Base-by-base conservation (phyloP, 2,888 invertebrate species). In the Eretmocerus hayati region DNA sequence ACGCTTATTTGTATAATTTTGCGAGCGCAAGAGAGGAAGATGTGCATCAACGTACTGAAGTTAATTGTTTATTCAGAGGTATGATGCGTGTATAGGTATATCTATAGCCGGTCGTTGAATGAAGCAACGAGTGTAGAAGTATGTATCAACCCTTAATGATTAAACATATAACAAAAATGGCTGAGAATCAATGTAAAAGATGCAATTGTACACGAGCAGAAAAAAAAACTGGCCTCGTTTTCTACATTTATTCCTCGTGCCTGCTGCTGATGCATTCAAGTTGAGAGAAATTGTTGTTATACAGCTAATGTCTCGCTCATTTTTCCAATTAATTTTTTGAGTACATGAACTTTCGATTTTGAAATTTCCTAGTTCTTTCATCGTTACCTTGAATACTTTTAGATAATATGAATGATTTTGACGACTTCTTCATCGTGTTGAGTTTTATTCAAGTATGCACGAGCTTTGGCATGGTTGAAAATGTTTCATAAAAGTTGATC, bases 141-240 rank as follows among this genome's bases (percentile, higher is more conserved):
- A n/a, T n/a, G n/a, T 38, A n/a, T 23, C 18, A 38, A 22, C 26
- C 30, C 21, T 19, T 32, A 42, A 32, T 5, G 32, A 33, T 9
- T 13, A 26, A 15, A 5, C 2, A 26, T 4, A 16, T 3, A 3
- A 6, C n/a, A 15, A 13, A 2, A 18, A 18, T 11, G 19, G 20
- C 5, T 18, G 33, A 18, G 18, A 2, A 40, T 48, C 30, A 42
- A 18, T 40, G 40, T 32, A 20, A 48, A 48, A 16, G 4, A 26
- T 19, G 38, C 38, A 32, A 39, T 22, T 39, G 20, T 20, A 21
- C 22, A 6, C 18, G 16, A 18, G 31, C 16, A 23, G 13, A 15
- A 1, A 16, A 11, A 23, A 20, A 8, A 35, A 42, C 37, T 39
- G 45, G 46, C 46, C 39, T 50, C 35, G 26, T 33, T 50, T 47